A percentile compares a stretch with the other conserved stretches of the same genome.
Conservation (phyloP, 64 coral and sea anemone species). For the Montipora foliosa region DNA sequence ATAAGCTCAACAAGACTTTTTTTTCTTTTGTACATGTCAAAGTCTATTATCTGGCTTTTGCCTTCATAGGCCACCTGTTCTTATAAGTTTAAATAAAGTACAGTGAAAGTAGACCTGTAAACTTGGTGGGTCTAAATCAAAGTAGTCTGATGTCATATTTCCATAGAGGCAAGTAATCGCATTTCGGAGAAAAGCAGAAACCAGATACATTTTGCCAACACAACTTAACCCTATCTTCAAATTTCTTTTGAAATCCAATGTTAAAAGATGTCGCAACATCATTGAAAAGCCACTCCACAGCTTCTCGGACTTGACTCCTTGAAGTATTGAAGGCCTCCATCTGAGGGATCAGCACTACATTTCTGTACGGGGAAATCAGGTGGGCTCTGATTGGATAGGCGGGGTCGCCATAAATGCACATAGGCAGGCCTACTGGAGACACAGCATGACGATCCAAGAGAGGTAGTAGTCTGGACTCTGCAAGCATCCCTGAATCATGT, state of each 20-base stretch:
- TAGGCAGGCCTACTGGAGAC: neutral
- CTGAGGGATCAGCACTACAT: neutral
- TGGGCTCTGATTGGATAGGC: neutral
- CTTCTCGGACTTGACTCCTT: neutral
- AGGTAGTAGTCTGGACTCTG: neutral
- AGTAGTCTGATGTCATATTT: neutral
- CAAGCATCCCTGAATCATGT: conserved; percentile 8
- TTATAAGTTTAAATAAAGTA: neutral
- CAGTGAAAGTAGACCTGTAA: neutral
- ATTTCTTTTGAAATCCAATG: conserved; percentile 19
- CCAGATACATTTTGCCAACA: neutral
- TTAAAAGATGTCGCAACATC: conserved; percentile 34
- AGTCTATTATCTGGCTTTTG: neutral
- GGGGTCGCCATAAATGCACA: conserved; percentile 34
- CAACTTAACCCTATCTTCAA: conserved; percentile 1
- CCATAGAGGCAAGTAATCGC: too few species aligned
- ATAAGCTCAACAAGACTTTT: neutral
- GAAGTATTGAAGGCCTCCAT: neutral
- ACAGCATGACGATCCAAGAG: conserved; percentile 3
- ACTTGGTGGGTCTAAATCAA: neutral
- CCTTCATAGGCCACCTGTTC: neutral
- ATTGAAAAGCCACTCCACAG: conserved; percentile 22
- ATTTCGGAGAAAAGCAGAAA: neutral
- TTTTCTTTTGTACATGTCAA: neutral
- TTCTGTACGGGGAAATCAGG: neutral